These are phyloP conservation scores for Ischnura elegans DNA, from an alignment of 2,888 invertebrate genomes.

Conservation along the genomic window DNA sequence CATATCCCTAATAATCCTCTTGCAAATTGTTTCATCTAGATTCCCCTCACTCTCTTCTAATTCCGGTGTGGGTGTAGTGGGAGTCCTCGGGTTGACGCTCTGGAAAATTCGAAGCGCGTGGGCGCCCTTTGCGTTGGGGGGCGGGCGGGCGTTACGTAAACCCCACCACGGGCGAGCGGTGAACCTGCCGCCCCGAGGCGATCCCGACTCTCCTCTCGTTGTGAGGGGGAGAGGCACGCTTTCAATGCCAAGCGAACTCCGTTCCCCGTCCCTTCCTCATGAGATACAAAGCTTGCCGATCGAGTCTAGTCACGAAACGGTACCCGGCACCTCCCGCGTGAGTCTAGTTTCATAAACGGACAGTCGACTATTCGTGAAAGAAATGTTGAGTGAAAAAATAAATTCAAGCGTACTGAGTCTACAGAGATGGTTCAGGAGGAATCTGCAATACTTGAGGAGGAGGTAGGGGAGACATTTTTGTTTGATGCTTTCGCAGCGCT, in stretches of 20 bases:
- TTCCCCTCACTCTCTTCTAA: too few relatives aligned
- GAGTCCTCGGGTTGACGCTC: background rate
- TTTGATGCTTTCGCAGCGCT: too few relatives aligned
- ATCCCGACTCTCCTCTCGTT: background rate
- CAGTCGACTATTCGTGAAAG: too few relatives aligned
- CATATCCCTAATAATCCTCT: too few relatives aligned
- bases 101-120: background rate
- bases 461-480: too few relatives aligned
- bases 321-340: background rate
- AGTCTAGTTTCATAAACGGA: background rate
- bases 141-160: background rate
- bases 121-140: background rate
- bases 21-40: too few relatives aligned
- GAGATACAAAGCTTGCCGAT: background rate
- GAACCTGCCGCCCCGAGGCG: background rate
- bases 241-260: background rate
- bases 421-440: too few relatives aligned
- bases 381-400: too few relatives aligned
- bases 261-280: background rate
- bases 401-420: too few relatives aligned
- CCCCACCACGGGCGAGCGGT: background rate
- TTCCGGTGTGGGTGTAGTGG: too few relatives aligned
- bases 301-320: background rate
- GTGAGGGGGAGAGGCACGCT: background rate
- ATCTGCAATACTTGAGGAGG: too few relatives aligned